These are phyloP conservation scores for Xenopus petersii DNA, from an alignment of 2,797 vertebrate species.

Conservation along the genomic window DNA sequence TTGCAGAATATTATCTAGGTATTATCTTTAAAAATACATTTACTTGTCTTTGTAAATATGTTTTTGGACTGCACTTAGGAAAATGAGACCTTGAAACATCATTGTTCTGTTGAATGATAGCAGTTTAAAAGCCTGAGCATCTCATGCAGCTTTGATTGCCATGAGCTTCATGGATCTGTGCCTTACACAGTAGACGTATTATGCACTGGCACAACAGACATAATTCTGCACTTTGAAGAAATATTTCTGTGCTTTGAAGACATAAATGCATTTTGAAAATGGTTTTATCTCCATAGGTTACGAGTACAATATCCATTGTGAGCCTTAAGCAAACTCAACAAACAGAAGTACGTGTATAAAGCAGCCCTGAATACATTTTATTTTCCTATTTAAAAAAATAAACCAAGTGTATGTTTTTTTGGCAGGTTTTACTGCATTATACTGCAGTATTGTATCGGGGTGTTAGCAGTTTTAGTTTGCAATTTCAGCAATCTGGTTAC, in stretches of 20 bases:
- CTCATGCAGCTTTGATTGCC: constrained; percentile 6
- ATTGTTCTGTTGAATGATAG: not conserved
- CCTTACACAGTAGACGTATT: constrained; percentile 7
- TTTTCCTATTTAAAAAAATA: too few relatives aligned
- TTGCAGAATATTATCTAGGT: too few relatives aligned
- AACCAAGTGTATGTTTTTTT: too few relatives aligned
- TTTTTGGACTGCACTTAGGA: not conserved
- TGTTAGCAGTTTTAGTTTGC: too few relatives aligned
- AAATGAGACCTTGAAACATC: not conserved
- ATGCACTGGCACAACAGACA: constrained; percentile 12
- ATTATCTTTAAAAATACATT: too few relatives aligned
- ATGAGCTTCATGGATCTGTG: constrained; percentile 9
- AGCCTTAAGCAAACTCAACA: too few relatives aligned
- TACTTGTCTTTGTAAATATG: too few relatives aligned
- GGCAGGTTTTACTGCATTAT: too few relatives aligned
- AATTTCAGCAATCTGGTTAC: too few relatives aligned
- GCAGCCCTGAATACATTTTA: too few relatives aligned
- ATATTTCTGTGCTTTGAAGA: not conserved
- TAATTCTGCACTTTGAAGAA: not conserved
- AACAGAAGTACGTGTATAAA: too few relatives aligned
- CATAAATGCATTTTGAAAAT: not conserved
- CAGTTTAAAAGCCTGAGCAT: not conserved
- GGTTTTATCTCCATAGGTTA: constrained; percentile 3
- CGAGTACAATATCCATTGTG: not conserved
- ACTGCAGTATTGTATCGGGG: too few relatives aligned